Base-by-base conservation (phyloP, 1,140 invertebrate species). In the Bombus consobrinus region DNA sequence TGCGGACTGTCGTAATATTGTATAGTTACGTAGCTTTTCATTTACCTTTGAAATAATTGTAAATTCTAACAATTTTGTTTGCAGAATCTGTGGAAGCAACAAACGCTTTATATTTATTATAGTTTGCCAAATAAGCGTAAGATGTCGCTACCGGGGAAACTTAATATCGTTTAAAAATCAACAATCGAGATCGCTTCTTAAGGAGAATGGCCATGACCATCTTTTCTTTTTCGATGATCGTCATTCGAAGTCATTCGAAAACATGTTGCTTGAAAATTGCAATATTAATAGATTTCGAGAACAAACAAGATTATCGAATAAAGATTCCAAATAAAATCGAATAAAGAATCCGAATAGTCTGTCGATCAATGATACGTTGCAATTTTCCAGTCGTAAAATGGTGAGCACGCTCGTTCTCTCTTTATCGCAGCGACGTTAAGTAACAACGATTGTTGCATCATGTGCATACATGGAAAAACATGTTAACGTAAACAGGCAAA, bases 371-470 rank as follows among this genome's bases (percentile, higher is more conserved):
- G 5, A 22, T 53, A 22, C 22, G 22, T 53, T 0, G 47, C 5
- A 22, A 53, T 53, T 53, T 53, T 22, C 6, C 53, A 74, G 22
- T 53, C 15, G 39, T 18, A 39, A 32, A 32, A 47, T 62, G 25
- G 1, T 3, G 1, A 9, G 9, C n/a, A 0, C 28, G 18, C 3
- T 28, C 37, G 32, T 28, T 28, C 18, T 25, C n/a, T 62, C 28
- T 57, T 77, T 76, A 76, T 76, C 62, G 32, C 25, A 5, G 3
- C 3, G 0, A 1, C 12, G 34, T 83, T 34, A 76, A 83, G 22
- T 39, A 83, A 39, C 2, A 9, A 4, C 34, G 32, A 76, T 2
- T 3, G 18, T 83, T 83, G 73, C 81, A 59, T 77, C 81, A 83
- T 53, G 34, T 34, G 32, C 9, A 28, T 15, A 22, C 0, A 47